Percentiles rank a stretch among this genome's conserved stretches.
These are phyloP conservation scores for Astur gentilis DNA, from an alignment of 2,113 vertebrate species.

Conservation along the genomic window DNA sequence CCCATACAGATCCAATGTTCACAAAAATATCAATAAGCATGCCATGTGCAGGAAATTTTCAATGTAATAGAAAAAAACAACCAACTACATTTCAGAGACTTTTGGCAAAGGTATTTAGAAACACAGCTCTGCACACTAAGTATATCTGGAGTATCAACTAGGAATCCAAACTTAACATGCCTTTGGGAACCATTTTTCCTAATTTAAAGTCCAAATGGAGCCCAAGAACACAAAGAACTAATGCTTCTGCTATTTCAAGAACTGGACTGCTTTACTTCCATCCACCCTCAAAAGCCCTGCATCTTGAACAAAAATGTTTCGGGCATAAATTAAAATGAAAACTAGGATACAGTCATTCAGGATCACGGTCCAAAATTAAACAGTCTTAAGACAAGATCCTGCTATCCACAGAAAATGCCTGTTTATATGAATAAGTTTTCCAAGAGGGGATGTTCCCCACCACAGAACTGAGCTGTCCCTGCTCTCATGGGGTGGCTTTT, in stretches of 20 bases:
- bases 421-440: neutral
- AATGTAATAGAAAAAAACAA: neutral
- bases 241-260: constrained; percentile 32
- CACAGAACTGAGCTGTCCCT: neutral
- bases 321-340: neutral
- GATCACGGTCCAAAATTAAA: neutral
- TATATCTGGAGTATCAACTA: constrained; percentile 8
- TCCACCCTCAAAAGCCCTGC: neutral
- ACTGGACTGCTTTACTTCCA: constrained; percentile 13
- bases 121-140: neutral
- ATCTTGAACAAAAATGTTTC: neutral
- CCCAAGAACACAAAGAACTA: constrained; percentile 9
- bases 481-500: neutral
- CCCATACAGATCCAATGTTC: neutral
- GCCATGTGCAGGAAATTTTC: constrained; percentile 5
- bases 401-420: neutral
- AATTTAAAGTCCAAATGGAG: neutral
- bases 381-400: neutral
- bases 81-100: neutral
- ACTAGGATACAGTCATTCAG: neutral
- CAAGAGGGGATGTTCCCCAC: neutral
- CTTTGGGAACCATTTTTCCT: constrained; percentile 1
- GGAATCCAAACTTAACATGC: neutral
- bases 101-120: constrained; percentile 24
- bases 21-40: neutral